Evolutionary conservation across 2,888 invertebrate species (phyloP).

Genomic region (Sphaerophoria rueppellii): DNA sequence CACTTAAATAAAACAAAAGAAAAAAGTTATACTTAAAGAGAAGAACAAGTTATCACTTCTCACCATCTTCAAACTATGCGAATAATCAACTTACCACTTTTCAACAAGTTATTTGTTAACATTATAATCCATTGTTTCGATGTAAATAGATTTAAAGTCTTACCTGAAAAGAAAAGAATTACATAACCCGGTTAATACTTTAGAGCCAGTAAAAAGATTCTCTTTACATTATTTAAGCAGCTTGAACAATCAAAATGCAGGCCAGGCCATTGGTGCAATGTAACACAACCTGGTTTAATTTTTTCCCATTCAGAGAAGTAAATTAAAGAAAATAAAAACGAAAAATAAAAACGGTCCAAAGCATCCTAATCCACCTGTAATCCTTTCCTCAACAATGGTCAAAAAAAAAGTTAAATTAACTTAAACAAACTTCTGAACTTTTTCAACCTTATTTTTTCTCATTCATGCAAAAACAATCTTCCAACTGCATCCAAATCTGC

Average conservation of each 20-base stretch:
- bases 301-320: neutral
- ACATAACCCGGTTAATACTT: too few relatives aligned
- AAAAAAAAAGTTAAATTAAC: slow-evolving; percentile 62
- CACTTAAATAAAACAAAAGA: too few relatives aligned
- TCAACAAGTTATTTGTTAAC: too few relatives aligned
- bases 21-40: too few relatives aligned
- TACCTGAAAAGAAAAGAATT: neutral
- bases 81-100: neutral
- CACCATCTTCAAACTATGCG: too few relatives aligned
- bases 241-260: too few relatives aligned
- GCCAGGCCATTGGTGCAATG: too few relatives aligned
- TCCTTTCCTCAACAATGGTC: slow-evolving; percentile 39
- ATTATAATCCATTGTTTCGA: neutral
- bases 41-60: too few relatives aligned
- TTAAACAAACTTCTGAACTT: slow-evolving; percentile 57
- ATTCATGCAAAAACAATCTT: slow-evolving; percentile 49
- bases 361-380: slow-evolving; percentile 43
- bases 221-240: too few relatives aligned
- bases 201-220: too few relatives aligned
- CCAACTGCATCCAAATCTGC: slow-evolving; percentile 56
- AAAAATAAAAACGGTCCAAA: neutral
- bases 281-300: too few relatives aligned
- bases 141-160: neutral
- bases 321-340: neutral
- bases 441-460: slow-evolving; percentile 14